Conservation (phyloP, 64 coral and sea anemone species). For the Actinia tenebrosa region DNA sequence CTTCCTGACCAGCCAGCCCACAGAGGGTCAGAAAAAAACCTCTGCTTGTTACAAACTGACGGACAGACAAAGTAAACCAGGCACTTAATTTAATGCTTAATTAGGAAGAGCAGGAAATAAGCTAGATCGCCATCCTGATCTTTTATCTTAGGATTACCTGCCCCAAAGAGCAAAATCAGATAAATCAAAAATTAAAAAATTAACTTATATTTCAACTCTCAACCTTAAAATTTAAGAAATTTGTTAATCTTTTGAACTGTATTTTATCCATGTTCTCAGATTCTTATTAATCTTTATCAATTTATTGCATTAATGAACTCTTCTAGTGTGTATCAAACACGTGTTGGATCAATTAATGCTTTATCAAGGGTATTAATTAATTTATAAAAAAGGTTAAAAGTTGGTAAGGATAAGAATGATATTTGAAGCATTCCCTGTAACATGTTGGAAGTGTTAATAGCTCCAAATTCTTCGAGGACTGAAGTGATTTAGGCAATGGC, state of each 20-base stretch:
- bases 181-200: not conserved
- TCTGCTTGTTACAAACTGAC: not conserved
- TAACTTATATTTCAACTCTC: not conserved
- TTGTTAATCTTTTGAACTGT: not conserved
- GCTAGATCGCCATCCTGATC: not conserved
- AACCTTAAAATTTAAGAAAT: not conserved
- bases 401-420: not conserved
- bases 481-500: too few relatives aligned
- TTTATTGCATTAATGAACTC: not conserved
- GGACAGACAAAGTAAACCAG: not conserved
- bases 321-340: not conserved
- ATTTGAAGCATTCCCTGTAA: not conserved
- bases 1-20: too few relatives aligned
- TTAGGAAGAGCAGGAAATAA: not conserved
- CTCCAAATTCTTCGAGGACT: not conserved
- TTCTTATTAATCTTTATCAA: not conserved
- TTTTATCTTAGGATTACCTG: not conserved
- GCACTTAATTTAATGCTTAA: not conserved
- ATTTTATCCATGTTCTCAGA: not conserved
- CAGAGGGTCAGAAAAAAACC: too few relatives aligned
- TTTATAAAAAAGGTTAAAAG: not conserved
- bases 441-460: not conserved
- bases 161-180: not conserved
- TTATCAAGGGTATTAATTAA: not conserved
- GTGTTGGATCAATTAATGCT: not conserved